Base-by-base conservation (phyloP, 2,113 vertebrate species). In the Lipophrys pholis region DNA sequence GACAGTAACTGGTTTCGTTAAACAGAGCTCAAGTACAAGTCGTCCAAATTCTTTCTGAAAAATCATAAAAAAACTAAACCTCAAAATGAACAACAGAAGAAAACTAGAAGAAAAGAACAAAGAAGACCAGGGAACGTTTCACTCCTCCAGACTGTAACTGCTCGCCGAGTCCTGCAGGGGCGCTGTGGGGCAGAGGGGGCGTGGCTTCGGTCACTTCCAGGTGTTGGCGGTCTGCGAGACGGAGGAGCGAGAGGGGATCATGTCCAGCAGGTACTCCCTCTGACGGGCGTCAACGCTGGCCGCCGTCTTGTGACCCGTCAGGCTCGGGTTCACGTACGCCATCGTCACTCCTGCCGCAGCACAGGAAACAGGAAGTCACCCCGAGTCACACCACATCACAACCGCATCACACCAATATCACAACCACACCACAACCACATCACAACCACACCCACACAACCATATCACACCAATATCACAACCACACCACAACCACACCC, bases 231-330 rank as follows among this genome's bases (percentile, higher is more conserved):
- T 95, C 82, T 98, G 97, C 86, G 96, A 95, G 89, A 98, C 95
- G 51, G 97, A 96, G 64, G 97, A 97, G 67, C 97, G 95, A 4
- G 97, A 97, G 40, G 97, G 97, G 82, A 98, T 97, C 97, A 99
- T 98, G 91, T 97, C 97, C 83, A 98, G 94, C 74, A 99, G 97
- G 86, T 97, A 98, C 76, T 98, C 97, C 55, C 97, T 96, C 92
- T 99, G 97, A 73, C 97, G 97, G 49, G 98, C 97, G 71, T 97
- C 95, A 0, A 95, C 94, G 0, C 94, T 89, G 0, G 95, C 21
- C 21, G 21, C 21, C 21, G 21, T 30, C 89, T 98, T 98, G 91
- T 98, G 97, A 57, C 96, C 95, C 0, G 96, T 88, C 87, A 98
- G 87, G 51, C 95, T 94, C 6, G 97, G 96, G 79, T 95, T 96